Evolutionary conservation across 2,888 invertebrate genomes (phyloP), one percentile per base, ranked within the genome.

Genomic region (Conus canariensis): DNA sequence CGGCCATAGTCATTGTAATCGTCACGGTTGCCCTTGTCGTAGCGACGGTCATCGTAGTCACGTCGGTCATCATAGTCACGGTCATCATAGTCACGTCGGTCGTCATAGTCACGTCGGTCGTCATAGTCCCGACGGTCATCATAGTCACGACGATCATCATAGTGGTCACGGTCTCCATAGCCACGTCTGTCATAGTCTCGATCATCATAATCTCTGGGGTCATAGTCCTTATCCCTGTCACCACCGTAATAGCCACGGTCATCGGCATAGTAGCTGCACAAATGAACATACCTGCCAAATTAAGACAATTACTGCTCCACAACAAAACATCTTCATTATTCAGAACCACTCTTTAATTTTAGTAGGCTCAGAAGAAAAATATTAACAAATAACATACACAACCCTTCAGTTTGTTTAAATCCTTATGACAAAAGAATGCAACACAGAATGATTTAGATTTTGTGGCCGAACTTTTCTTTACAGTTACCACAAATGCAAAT

Each of bases 141-240:
- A 22, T 82, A 77, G 64, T 92, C 90, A 58, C 90, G 74, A 25
- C 92, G 90, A 30, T 92, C 92, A 82, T 92, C 93, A 83, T 89
- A 82, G 25, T 85, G n/a, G 22, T 19, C 58, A 10, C 80, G 16
- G 58, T 88, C 88, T 16, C 60, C 85, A 67, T 88, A 25, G 64
- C 74, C 88, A 58, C 80, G 87, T 12, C 90, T 67, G n/a, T 87
- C 87, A 45, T 89, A 90, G 70, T 90, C 77, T 30, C 77, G 9
- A 6, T 85, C 88, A 58, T 74, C 64, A 80, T 90, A 25, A 64
- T 86, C 88, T 45, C 45, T 45, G 45, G 45, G 45, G 45, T 45
- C 4, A 45, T 45, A 45, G 45, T 45, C 45, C 30, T 30, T 30
- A 45, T 45, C 45, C 45, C 3, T 45, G 45, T 3, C 45, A 45